Evolutionary conservation across 2,888 invertebrate species (phyloP).

Genomic region (Sepiola atlantica): DNA sequence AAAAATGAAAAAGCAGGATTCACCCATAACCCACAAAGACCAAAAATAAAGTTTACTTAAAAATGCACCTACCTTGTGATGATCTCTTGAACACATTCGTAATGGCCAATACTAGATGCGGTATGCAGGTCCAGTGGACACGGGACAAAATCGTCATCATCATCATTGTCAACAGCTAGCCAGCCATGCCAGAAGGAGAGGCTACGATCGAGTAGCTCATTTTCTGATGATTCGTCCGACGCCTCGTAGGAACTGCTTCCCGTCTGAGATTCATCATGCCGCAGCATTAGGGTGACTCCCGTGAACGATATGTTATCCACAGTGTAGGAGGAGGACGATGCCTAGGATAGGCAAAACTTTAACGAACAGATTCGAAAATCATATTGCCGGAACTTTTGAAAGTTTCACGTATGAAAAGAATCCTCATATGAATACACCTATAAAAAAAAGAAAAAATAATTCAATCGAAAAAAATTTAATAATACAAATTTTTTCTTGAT

Average conservation of each 20-base stretch:
- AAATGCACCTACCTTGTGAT: slow-evolving; percentile 63
- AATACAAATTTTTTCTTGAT: no score
- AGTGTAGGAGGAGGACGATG: no score
- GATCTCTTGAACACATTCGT: slow-evolving; percentile 68
- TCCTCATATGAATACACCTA: neutral
- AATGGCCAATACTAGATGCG: slow-evolving; percentile 73
- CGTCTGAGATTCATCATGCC: neutral
- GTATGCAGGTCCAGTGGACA: slow-evolving; percentile 72
- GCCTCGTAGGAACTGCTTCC: slow-evolving; percentile 61
- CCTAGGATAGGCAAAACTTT: no score
- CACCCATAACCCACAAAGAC: neutral
- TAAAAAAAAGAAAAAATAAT: neutral
- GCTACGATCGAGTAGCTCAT: slow-evolving; percentile 72
- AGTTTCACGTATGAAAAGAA: no score
- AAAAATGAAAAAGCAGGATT: neutral
- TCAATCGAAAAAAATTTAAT: no score
- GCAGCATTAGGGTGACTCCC: neutral
- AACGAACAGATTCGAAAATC: no score
- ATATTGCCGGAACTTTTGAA: no score
- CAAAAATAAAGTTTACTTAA: neutral
- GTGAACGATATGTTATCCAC: no score
- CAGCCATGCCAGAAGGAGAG: slow-evolving; percentile 72
- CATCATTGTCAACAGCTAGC: slow-evolving; percentile 58
- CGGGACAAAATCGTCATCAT: slow-evolving; percentile 67
- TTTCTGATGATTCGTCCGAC: slow-evolving; percentile 73